Base-by-base conservation (phyloP, 2,888 invertebrate species). In the Eristalis pertinax region DNA sequence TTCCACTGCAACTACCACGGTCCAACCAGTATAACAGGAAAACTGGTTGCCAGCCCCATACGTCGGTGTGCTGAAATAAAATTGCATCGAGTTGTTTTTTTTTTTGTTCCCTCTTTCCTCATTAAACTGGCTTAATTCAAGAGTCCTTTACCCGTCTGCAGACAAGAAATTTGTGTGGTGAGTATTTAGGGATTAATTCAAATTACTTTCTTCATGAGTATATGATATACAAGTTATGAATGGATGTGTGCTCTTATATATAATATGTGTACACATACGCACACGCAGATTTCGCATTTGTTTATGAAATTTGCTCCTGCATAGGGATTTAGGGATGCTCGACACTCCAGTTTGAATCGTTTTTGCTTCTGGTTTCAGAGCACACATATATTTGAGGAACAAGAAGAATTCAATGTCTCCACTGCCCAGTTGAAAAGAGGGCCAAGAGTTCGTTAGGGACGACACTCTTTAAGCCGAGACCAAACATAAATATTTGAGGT, bases 1-100 rank as follows among this genome's bases (percentile, higher is more conserved):
- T 76, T 60, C 32, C 32, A 43, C 76, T 68, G 76, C 60, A 68
- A 22, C 65, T 15, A 50, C 50, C 26, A 38, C 35, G 29, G 60
- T 60, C 32, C 65, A 22, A 56, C 35, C 29, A 35, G 11, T 35
- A 22, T 64, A 75, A 38, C 13, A 75, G 15, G 68, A 76, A 76
- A 76, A 68, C 76, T 60, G 76, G 68, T 76, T 76, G 60, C 68
- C 22, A 24, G 26, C 68, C n/a, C 29, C 19, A 60, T 43, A 62
- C 58, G 4, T 38, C 26, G 5, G 26, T 74, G 56, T 38, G 26
- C 26, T 64, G 32, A 10, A 24, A 22, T n/a, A 38, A 75, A 65
- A 43, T 73, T 32, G 63, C 60, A 60, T 60, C 73, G 13, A 73
- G 26, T 7, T 73, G 35, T 38, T 32, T 32, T 24, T 22, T 24